phyloP scores from a whole-genome alignment of 2,113 vertebrate species.

The Noctilio leporinus region DNA sequence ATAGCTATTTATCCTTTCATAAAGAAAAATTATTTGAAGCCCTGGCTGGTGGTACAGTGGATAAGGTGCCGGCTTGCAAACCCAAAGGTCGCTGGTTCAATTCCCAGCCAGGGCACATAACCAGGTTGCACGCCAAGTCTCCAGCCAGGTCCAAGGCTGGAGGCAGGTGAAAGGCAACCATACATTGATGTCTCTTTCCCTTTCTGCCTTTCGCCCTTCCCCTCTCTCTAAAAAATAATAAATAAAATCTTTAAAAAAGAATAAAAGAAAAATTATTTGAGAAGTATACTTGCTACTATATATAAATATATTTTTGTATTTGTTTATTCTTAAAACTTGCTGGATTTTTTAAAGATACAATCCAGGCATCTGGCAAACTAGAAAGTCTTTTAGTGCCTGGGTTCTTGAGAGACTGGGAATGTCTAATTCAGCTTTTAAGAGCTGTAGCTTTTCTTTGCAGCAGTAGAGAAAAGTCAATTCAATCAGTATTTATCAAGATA shows the following conservation, averaged over 20 bases:
- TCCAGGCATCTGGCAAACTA: not conserved
- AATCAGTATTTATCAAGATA: not conserved
- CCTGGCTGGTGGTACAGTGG: no score
- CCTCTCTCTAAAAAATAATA: not conserved
- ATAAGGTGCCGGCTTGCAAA: no score
- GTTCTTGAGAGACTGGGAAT: not conserved
- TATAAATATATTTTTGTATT: not conserved
- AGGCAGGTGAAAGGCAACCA: no score
- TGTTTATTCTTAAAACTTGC: slow-evolving; percentile 15
- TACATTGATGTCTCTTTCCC: not conserved
- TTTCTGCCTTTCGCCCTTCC: not conserved
- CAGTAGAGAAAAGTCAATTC: not conserved
- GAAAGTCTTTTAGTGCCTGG: not conserved
- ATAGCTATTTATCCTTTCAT: not conserved
- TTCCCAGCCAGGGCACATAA: no score
- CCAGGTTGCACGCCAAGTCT: no score
- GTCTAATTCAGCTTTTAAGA: not conserved
- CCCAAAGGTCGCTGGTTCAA: no score
- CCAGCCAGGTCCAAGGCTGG: no score
- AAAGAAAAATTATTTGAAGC: not conserved
- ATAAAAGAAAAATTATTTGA: not conserved
- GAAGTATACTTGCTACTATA: not conserved
- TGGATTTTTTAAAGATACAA: not conserved
- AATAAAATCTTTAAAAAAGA: no score
- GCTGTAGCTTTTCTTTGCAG: not conserved